Base-by-base conservation (phyloP, 2,888 invertebrate species). In the Drosophila fungiperda region DNA sequence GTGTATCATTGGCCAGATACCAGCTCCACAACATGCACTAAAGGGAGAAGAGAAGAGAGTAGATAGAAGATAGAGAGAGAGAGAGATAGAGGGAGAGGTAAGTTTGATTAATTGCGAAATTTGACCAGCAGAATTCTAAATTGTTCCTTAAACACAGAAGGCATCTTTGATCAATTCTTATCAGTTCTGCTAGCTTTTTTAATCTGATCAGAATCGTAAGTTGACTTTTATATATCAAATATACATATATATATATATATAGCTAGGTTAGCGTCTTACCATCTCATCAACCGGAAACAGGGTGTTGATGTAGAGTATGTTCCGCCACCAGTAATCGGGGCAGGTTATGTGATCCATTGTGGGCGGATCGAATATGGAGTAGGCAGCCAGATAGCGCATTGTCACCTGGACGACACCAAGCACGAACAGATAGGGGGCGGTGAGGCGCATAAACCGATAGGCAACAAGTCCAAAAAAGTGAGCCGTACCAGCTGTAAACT, bases 21-120 rank as follows among this genome's bases (percentile, higher is more conserved):
- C 97, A 97, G 94, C 97, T 97, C 97, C 97, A 97, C 40, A 97
- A 92, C 97, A 97, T 97, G 92, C 97, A 97, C 97, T 97, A 94
- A 7, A 23, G 3, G 8, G 38, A 23, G n/a, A 53, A 17, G 48
- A 29, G 11, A 49, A 38, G 32, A 50, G 11, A 23, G 12, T 33
- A 49, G 40, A n/a, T 11, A 29, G 20, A 3, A 15, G 17, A 26
- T 9, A 26, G 23, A 36, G 36, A 15, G 7, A 35, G 40, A 20
- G 5, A 54, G 20, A 1, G 17, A n/a, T 0, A 3, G 11, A 33
- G 11, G 17, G 26, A 15, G 29, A 32, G 20, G 12, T 7, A 4
- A 4, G 11, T n/a, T 29, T 32, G n/a, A n/a, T 20, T 52, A 52
- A 20, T 52, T 52, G 33, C 11, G 50, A n/a, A n/a, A 49, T 49